phyloP scores from a whole-genome alignment of 2,888 invertebrate species.

The Zhuqinia jingwanae region DNA sequence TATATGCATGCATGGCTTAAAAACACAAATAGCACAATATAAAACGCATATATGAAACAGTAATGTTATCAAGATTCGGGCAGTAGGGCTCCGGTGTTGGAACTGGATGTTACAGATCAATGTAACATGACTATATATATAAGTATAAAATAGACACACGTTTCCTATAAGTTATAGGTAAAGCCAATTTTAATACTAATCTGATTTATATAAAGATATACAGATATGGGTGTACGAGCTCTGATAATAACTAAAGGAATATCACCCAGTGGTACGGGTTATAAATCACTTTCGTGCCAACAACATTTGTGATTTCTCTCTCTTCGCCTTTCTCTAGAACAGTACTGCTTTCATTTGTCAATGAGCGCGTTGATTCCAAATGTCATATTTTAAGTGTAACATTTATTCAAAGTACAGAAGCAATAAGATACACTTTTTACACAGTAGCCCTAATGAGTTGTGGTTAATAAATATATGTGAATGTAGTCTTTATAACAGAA shows the following conservation, averaged over 20 bases:
- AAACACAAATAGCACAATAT: no score
- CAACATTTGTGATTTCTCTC: conserved; percentile 13
- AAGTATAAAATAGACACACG: no score
- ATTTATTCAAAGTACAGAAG: no score
- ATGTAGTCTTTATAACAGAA: neutral
- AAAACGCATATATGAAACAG: neutral
- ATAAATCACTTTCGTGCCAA: conserved; percentile 15
- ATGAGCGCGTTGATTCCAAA: neutral
- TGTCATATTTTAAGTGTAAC: no score
- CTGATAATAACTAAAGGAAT: conserved; percentile 29
- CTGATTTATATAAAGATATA: no score
- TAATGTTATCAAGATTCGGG: conserved; percentile 66
- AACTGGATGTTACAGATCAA: conserved; percentile 67
- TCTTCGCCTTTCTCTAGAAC: neutral
- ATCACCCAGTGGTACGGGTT: conserved; percentile 52
- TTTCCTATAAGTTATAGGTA: no score
- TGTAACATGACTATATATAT: neutral
- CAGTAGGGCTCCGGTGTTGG: conserved; percentile 58
- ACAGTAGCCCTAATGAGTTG: neutral
- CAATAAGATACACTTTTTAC: no score
- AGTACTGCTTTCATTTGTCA: neutral
- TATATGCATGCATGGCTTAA: no score
- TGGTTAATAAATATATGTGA: neutral
- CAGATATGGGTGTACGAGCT: no score
- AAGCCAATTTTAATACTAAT: no score